Conservation (phyloP, 2,113 vertebrate species). For the Mobula birostris region DNA sequence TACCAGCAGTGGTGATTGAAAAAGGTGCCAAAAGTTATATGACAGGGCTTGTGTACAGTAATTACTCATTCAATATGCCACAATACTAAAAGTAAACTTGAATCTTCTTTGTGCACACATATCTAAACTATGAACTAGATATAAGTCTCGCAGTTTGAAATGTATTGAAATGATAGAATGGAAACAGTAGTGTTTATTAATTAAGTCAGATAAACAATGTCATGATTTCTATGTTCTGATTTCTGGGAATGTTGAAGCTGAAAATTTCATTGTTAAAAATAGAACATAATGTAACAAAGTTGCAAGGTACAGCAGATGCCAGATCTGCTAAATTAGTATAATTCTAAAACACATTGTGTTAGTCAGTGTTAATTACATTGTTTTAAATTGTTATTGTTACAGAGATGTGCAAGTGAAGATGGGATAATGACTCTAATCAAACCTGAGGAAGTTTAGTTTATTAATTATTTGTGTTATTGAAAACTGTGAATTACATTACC, state of each 20-base stretch:
- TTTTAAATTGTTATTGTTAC: constrained; percentile 58
- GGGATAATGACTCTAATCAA: constrained; percentile 60
- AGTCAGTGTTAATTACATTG: constrained; percentile 57
- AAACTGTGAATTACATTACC: not conserved
- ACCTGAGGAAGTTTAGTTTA: constrained; percentile 54
- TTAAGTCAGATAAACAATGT: not conserved
- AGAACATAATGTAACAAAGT: not conserved
- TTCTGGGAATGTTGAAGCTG: not conserved
- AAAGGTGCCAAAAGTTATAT: not conserved
- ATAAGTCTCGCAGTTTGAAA: not conserved
- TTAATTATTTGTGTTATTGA: constrained; percentile 45
- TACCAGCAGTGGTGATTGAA: no score
- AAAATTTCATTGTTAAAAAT: not conserved
- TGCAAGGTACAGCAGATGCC: not conserved
- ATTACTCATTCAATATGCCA: not conserved
- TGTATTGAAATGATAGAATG: constrained; percentile 3
- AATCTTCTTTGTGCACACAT: not conserved
- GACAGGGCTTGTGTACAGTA: not conserved
- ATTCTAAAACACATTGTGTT: not conserved
- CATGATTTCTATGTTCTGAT: not conserved
- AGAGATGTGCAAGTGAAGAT: constrained; percentile 57
- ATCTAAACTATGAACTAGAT: not conserved
- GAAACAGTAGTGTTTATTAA: not conserved
- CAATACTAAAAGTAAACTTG: not conserved
- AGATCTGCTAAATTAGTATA: not conserved